phyloP scores from a whole-genome alignment of 2,888 invertebrate species.

The Seira ritae region DNA sequence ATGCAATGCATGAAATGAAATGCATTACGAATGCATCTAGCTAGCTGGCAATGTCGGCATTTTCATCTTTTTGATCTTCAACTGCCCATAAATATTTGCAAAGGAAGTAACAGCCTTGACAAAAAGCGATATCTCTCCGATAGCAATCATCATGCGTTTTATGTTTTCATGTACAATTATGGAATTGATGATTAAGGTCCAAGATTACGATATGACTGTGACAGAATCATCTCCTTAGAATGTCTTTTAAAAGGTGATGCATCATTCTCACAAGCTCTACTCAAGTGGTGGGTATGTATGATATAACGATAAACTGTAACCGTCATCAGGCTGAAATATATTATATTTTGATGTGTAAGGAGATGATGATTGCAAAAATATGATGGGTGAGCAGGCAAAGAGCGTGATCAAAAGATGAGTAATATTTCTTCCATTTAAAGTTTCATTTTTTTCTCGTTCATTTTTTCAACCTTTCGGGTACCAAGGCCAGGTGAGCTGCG shows the following conservation, averaged over 20 bases:
- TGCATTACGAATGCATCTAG: no score
- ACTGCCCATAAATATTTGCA: no score
- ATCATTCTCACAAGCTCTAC: constrained; percentile 1
- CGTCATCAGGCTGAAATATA: not conserved
- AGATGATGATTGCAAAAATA: not conserved
- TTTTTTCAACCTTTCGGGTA: no score
- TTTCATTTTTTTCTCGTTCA: not conserved
- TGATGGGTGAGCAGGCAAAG: not conserved
- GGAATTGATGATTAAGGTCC: constrained; percentile 10
- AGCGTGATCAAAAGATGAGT: not conserved
- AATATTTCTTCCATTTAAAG: not conserved
- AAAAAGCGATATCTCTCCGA: no score
- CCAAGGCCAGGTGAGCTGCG: not conserved
- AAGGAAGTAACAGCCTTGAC: not conserved
- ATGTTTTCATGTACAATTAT: constrained; percentile 22
- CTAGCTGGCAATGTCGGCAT: no score
- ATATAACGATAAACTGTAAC: not conserved
- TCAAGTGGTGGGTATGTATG: not conserved
- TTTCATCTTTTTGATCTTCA: no score
- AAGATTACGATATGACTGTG: not conserved
- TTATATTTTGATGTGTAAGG: not conserved
- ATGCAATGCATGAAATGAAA: no score
- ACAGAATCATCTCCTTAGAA: no score
- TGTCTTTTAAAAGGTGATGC: constrained; percentile 13
- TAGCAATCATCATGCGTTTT: no score